Base-by-base conservation (phyloP, 2,113 vertebrate species). In the Microtus pennsylvanicus region DNA sequence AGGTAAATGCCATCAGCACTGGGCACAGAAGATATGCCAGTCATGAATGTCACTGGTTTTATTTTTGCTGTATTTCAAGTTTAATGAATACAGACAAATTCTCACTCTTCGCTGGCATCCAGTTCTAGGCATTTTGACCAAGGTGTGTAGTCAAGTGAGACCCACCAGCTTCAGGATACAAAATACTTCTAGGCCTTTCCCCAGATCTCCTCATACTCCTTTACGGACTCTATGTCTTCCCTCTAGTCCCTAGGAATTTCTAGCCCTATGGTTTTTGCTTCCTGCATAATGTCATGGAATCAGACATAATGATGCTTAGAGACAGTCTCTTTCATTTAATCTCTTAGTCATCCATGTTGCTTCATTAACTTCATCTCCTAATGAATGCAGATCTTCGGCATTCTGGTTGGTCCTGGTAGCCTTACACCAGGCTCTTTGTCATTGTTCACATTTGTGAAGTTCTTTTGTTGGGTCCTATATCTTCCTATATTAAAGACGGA, bases 1-100 rank as follows among this genome's bases (percentile, higher is more conserved):
- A 96, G 92, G 77, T 58, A 96, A 95, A 94, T 95, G 94, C 80
- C 0, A 0, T 61, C 88, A 95, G 96, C 55, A 89, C 55, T 82
- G n/a, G 77, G 65, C 47, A 75, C 13, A 86, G 35, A 21, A 90
- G 86, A 87, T 38, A 38, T 42, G 30, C n/a, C 94, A 76, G 82
- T 81, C 93, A 77, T 69, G 87, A 96, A 93, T 81, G 82, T 82
- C 77, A 87, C 13, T 83, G 87, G 52, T 76, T 94, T 94, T 70
- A 83, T 89, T 96, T 91, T 92, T 69, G 67, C 13, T 74, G 61
- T 95, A 89, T 94, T 91, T 65, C 50, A 45, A 47, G 42, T 87
- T 96, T 89, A 86, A 4, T 38, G 55, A 50, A 95, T 38, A 74
- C 1, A 75, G 87, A 58, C 74, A 94, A 94, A 87, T 52, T 76